Percentiles rank a stretch among this genome's conserved stretches.
Evolutionary conservation across 2,113 vertebrate genomes (phyloP).

Genomic region (Anarrhichthys ocellatus): DNA sequence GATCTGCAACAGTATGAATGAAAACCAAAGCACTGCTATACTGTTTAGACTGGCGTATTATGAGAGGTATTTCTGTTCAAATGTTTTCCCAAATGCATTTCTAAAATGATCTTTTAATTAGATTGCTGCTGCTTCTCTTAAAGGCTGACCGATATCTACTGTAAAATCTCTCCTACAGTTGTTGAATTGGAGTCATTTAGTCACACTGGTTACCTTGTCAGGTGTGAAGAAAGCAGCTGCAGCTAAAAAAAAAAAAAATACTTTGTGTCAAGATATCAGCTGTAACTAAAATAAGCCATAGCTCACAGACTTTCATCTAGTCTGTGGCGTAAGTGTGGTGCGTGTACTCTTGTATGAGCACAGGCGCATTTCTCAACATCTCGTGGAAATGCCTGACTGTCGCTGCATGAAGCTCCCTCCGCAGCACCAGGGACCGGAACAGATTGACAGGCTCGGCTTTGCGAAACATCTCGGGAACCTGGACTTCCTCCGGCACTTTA

Average conservation of each 20-base stretch:
- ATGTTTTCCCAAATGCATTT: neutral
- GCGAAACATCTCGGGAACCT: conserved; percentile 84
- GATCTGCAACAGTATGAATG: conserved; percentile 1
- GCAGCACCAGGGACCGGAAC: conserved; percentile 90
- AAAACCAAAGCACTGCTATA: conserved; percentile 8
- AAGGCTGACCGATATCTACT: neutral
- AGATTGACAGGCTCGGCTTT: conserved; percentile 91
- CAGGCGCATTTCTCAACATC: conserved; percentile 91
- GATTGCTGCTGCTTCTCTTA: neutral
- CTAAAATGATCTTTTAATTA: neutral
- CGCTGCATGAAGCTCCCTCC: conserved; percentile 82
- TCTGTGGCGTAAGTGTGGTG: conserved; percentile 66
- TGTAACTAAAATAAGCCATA: neutral
- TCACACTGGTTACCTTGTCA: neutral
- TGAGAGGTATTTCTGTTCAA: neutral
- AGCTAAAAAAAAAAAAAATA: conserved; percentile 22
- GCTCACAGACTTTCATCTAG: conserved; percentile 40
- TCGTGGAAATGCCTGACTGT: conserved; percentile 90
- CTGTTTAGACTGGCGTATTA: neutral
- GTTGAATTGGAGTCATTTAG: neutral
- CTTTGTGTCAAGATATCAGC: neutral
- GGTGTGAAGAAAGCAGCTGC: conserved; percentile 11
- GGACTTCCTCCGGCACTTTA: conserved; percentile 82
- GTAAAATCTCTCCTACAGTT: neutral
- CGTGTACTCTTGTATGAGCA: conserved; percentile 91